phyloP scores from a whole-genome alignment of 1,140 invertebrate genomes.

The Nephotettix cincticeps region DNA sequence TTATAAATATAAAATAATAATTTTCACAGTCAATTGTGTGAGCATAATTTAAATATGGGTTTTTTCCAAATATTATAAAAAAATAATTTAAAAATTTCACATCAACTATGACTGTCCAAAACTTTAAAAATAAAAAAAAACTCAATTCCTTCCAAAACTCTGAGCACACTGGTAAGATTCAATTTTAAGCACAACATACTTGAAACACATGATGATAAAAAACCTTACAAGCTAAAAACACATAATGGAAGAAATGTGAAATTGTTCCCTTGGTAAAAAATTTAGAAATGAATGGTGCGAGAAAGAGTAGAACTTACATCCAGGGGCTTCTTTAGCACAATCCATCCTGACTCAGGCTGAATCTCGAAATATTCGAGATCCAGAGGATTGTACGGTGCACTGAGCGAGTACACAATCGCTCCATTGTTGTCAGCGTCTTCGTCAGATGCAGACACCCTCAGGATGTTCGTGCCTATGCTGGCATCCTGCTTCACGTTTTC shows the following conservation, averaged over 20 bases:
- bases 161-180: no score
- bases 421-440: slow-evolving; percentile 96
- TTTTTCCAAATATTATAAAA: no score
- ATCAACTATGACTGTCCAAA: no score
- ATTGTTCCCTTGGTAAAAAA: slow-evolving; percentile 1
- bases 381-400: slow-evolving; percentile 77
- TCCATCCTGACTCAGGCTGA: slow-evolving; percentile 94
- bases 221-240: slow-evolving; percentile 38
- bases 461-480: slow-evolving; percentile 90
- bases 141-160: no score
- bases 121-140: no score
- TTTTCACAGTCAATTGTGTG: no score
- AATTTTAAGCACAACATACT: no score
- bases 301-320: slow-evolving; percentile 78
- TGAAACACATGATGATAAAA: neutral
- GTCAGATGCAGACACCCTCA: slow-evolving; percentile 90
- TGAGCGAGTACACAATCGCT: slow-evolving; percentile 88
- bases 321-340: slow-evolving; percentile 87
- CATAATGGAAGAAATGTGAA: neutral
- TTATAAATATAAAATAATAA: no score
- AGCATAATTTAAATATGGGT: no score
- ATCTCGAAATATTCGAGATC: slow-evolving; percentile 94
- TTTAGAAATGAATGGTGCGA: slow-evolving; percentile 1
- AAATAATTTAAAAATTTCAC: no score
- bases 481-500: slow-evolving; percentile 97